A percentile compares a stretch with the other conserved stretches of the same genome.
Conservation (phyloP, 2,888 invertebrate genomes). For the Stictocephala bisonia region DNA sequence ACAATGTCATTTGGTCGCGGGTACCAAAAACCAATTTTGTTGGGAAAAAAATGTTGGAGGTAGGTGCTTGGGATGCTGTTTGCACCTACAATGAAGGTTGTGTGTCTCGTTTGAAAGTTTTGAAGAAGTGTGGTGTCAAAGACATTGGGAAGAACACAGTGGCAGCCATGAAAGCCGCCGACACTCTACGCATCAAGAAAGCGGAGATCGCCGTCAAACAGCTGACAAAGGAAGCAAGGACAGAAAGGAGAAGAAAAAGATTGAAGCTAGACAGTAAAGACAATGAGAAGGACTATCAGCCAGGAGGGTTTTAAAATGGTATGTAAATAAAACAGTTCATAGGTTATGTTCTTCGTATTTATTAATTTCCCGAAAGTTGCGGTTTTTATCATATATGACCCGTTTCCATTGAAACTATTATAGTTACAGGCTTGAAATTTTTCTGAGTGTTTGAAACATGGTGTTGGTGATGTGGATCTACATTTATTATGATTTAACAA, state of each 20-base stretch:
- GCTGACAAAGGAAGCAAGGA: slow-evolving; percentile 24
- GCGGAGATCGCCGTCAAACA: slow-evolving; percentile 29
- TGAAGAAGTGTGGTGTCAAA: slow-evolving; percentile 19
- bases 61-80: slow-evolving; percentile 29
- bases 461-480: slow-evolving; percentile 1
- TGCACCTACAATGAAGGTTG: slow-evolving; percentile 25
- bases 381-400: background rate
- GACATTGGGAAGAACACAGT: slow-evolving; percentile 25
- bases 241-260: slow-evolving; percentile 32
- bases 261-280: slow-evolving; percentile 17
- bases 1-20: slow-evolving; percentile 32
- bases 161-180: slow-evolving; percentile 17
- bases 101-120: slow-evolving; percentile 22
- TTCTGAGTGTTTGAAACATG: background rate
- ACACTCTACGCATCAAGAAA: slow-evolving; percentile 30
- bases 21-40: slow-evolving; percentile 34
- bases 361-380: background rate
- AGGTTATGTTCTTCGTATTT: slow-evolving; percentile 3
- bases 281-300: slow-evolving; percentile 25
- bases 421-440: slow-evolving; percentile 20
- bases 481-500: background rate
- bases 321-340: background rate
- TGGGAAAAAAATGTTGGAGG: slow-evolving; percentile 10
- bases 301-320: slow-evolving; percentile 17
- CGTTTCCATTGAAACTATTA: slow-evolving; percentile 30